Base-by-base conservation (phyloP, 2,113 vertebrate species). In the Poicephalus gulielmi region DNA sequence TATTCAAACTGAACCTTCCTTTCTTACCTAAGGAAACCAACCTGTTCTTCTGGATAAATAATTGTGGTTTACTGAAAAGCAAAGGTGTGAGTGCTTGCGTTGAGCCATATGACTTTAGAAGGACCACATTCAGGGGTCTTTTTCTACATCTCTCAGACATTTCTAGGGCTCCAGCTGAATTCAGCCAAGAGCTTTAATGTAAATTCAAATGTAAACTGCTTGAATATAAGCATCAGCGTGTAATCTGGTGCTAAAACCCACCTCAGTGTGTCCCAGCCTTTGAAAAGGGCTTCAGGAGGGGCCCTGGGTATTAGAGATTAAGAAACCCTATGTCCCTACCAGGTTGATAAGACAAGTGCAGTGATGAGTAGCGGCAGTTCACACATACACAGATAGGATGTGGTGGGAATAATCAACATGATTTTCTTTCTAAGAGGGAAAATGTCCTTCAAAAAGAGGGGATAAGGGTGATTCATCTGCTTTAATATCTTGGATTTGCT, bases 341-440 rank as follows among this genome's bases (percentile, higher is more conserved):
- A 19, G 68, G 31, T n/a, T 17, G 41, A n/a, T 50, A 47, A 70
- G 76, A 44, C 33, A 4, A 64, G 23, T 6, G 55, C 27, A 12
- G 63, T 6, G 33, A 35, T 24, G 44, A 31, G 23, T 4, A 5
- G 50, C 37, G n/a, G 33, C 35, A 6, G 18, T 24, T 52, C 69
- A 25, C 37, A 31, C 1, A 2, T 1, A 2, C 20, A 9, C 30
- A 83, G 22, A 7, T 53, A 4, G 1, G 4, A 8, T 63, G 12
- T 1, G 2, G 20, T 68, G 77, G 46, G 41, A 82, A 19, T 24
- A 39, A 49, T 17, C 64, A 12, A 4, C 2, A 0, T 25, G 44
- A 17, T 20, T 60, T 79, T 59, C 33, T 35, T 62, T 25, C 23
- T 33, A 55, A 31, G 67, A 63, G 30, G 64, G 76, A 77, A 81